These are phyloP conservation scores for Drosophila melanosoma DNA, from an alignment of 2,888 invertebrate genomes.

Conservation along the genomic window DNA sequence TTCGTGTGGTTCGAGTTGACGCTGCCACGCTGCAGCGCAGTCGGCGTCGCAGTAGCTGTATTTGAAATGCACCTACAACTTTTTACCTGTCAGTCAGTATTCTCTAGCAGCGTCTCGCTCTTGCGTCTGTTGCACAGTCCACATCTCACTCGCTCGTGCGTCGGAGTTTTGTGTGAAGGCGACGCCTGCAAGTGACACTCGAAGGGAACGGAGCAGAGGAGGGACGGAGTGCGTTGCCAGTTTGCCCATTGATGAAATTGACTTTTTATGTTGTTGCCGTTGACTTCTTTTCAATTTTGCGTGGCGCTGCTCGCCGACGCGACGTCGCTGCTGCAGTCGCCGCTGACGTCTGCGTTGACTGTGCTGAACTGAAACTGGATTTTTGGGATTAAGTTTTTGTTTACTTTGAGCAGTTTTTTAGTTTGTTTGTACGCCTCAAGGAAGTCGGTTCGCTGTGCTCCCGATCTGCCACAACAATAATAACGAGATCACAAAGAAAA, in stretches of 20 bases:
- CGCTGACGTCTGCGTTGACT: slow-evolving; percentile 22
- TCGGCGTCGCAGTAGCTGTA: slow-evolving; percentile 28
- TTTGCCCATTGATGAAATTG: slow-evolving; percentile 83
- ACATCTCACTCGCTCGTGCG: slow-evolving; percentile 21
- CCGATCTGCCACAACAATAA: slow-evolving; percentile 45
- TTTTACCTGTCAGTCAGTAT: slow-evolving; percentile 70
- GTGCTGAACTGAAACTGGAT: slow-evolving; percentile 69
- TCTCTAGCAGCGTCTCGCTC: slow-evolving; percentile 36
- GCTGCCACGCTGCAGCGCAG: slow-evolving; percentile 47
- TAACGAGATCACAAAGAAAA: slow-evolving; percentile 17
- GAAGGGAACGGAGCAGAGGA: slow-evolving; percentile 18
- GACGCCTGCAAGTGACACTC: slow-evolving; percentile 75
- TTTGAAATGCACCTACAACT: slow-evolving; percentile 74
- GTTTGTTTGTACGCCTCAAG: slow-evolving; percentile 82
- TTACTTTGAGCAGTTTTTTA: slow-evolving; percentile 83
- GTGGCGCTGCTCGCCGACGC: slow-evolving; percentile 45
- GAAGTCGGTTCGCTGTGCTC: slow-evolving; percentile 77
- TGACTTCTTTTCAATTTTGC: slow-evolving; percentile 68
- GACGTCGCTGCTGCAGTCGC: slow-evolving; percentile 15
- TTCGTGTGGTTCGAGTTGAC: slow-evolving; percentile 47
- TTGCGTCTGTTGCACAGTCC: background rate
- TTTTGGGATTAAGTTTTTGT: slow-evolving; percentile 83
- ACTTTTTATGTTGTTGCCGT: slow-evolving; percentile 78
- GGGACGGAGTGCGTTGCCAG: slow-evolving; percentile 25
- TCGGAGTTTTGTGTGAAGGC: slow-evolving; percentile 58